Conservation (phyloP, 2,797 vertebrate species). For the Lindbergichthys nudifrons region DNA sequence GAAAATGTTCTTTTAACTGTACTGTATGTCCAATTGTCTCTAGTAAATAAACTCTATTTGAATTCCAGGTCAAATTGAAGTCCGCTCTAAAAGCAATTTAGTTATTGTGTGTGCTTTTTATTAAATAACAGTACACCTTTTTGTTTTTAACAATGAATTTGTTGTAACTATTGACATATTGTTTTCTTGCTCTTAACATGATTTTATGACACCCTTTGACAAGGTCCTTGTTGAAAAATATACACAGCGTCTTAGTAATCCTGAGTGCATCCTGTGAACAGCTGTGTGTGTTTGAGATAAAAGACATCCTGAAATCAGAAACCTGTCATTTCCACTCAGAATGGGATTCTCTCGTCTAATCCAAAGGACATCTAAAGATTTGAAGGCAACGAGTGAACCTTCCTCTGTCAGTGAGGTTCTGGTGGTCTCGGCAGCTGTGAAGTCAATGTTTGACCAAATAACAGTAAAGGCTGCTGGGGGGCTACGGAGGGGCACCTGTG, state of each 20-base stretch:
- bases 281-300: constrained; percentile 46
- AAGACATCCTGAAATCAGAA: constrained; percentile 65
- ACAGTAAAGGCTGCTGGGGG: constrained; percentile 53
- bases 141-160: no score
- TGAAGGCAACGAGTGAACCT: constrained; percentile 22
- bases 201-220: background rate
- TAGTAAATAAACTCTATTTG: background rate
- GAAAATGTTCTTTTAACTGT: background rate
- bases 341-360: constrained; percentile 36
- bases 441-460: constrained; percentile 51
- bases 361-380: constrained; percentile 46
- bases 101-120: no score
- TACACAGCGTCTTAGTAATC: background rate
- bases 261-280: constrained; percentile 26
- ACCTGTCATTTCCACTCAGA: constrained; percentile 62
- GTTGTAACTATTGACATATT: no score
- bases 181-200: background rate
- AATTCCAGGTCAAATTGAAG: background rate
- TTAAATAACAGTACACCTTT: no score
- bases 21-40: background rate
- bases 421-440: constrained; percentile 54
- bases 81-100: no score
- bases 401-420: constrained; percentile 18
- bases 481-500: constrained; percentile 63
- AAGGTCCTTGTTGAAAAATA: background rate